Conservation (phyloP, 1,140 invertebrate genomes). For the Anastrepha obliqua region DNA sequence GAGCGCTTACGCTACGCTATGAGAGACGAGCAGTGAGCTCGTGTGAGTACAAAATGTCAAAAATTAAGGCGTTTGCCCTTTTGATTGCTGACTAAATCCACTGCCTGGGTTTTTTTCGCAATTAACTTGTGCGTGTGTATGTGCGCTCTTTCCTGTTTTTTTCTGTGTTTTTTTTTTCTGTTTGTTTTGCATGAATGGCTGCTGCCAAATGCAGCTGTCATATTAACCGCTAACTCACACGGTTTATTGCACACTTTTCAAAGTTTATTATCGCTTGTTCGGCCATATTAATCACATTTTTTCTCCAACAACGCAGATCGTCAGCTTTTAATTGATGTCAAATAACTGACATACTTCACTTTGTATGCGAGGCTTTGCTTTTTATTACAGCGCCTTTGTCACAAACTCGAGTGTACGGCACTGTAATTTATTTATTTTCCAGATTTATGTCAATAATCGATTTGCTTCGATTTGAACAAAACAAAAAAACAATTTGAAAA, state of each 20-base stretch:
- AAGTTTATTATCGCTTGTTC: neutral
- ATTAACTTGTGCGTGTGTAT: neutral
- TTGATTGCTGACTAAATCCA: slow-evolving; percentile 7
- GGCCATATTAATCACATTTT: neutral
- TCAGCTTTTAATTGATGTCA: slow-evolving; percentile 14
- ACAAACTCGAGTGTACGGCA: too few relatives aligned
- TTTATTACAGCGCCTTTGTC: neutral
- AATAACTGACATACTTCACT: slow-evolving; percentile 41
- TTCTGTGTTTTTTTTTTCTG: neutral
- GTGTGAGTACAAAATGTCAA: slow-evolving; percentile 6
- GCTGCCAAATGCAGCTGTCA: neutral
- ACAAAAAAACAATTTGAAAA: neutral
- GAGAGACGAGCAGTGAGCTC: neutral
- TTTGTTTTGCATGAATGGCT: neutral
- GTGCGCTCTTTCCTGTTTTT: neutral
- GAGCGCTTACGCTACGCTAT: too few relatives aligned
- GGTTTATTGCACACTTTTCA: neutral
- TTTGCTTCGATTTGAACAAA: neutral
- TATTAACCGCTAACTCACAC: neutral
- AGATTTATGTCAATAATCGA: slow-evolving; percentile 40
- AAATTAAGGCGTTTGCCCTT: slow-evolving; percentile 51
- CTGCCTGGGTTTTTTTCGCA: neutral
- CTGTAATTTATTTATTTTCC: neutral
- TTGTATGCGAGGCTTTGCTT: slow-evolving; percentile 14
- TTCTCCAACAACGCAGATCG: neutral